Evolutionary conservation across 2,888 invertebrate genomes (phyloP).

Genomic region (Myathropa florea): DNA sequence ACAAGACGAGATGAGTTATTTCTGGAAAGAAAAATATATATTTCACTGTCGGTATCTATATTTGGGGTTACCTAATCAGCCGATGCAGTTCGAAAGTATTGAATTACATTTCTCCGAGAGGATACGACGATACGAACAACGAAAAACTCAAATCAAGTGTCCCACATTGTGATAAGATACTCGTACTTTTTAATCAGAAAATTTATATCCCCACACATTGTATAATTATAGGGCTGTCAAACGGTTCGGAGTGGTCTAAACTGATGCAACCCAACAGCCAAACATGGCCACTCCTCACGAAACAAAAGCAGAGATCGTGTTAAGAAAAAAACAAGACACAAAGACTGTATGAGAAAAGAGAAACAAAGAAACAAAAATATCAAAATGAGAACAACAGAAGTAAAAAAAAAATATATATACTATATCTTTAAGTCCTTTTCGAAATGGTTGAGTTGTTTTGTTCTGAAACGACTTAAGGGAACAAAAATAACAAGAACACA

Average conservation of each 20-base stretch:
- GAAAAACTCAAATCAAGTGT: slow-evolving; percentile 58
- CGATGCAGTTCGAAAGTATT: slow-evolving; percentile 57
- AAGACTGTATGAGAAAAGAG: slow-evolving; percentile 5
- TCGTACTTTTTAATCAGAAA: slow-evolving; percentile 79
- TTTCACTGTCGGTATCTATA: slow-evolving; percentile 36
- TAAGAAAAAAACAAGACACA: neutral
- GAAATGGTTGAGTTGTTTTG: slow-evolving; percentile 40
- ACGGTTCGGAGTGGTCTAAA: slow-evolving; percentile 52
- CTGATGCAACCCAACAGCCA: slow-evolving; percentile 37
- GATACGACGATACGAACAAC: neutral
- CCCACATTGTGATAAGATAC: slow-evolving; percentile 80
- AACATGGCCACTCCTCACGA: slow-evolving; percentile 57
- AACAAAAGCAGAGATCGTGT: slow-evolving; percentile 59
- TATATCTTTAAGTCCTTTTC: slow-evolving; percentile 54
- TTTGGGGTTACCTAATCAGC: slow-evolving; percentile 60
- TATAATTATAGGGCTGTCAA: slow-evolving; percentile 81
- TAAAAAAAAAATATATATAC: slow-evolving; percentile 16
- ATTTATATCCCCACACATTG: slow-evolving; percentile 78
- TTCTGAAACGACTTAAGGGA: slow-evolving; percentile 40
- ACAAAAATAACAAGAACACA: slow-evolving; percentile 35
- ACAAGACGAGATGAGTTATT: slow-evolving; percentile 62
- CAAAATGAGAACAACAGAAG: slow-evolving; percentile 17
- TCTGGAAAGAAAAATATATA: slow-evolving; percentile 53
- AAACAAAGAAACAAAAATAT: slow-evolving; percentile 31
- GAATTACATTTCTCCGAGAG: slow-evolving; percentile 37